Percentiles rank a stretch among this genome's conserved stretches.
Conservation (phyloP, 2,113 vertebrate species). For the Meriones unguiculatus region DNA sequence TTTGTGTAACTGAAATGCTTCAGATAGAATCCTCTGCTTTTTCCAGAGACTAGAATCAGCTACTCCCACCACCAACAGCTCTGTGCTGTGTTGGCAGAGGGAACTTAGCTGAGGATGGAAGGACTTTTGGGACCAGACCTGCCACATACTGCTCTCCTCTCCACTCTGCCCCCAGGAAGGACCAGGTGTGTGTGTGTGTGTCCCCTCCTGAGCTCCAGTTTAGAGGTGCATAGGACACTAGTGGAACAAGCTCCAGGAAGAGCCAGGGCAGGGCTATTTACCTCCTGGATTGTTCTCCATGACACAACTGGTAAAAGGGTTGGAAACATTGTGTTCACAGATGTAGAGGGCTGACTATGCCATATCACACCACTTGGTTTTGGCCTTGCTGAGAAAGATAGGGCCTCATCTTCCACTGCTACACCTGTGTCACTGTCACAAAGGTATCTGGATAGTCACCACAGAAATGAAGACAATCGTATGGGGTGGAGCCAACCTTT, state of each 20-base stretch:
- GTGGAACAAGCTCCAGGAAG: neutral
- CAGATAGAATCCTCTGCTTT: neutral
- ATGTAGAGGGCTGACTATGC: neutral
- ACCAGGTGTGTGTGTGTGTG: neutral
- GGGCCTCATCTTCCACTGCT: neutral
- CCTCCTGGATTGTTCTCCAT: neutral
- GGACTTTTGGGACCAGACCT: neutral
- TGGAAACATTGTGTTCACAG: neutral
- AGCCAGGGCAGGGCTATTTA: no score
- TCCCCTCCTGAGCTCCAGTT: neutral
- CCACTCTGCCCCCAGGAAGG: neutral
- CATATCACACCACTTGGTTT: neutral
- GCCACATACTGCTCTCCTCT: neutral
- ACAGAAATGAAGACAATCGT: neutral
- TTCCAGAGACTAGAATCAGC: neutral
- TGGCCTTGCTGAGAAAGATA: neutral
- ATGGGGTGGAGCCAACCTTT: neutral
- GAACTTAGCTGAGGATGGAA: neutral
- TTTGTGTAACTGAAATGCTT: neutral
- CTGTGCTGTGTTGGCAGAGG: neutral
- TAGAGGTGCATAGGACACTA: neutral
- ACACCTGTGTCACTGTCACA: neutral
- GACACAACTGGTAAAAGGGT: neutral
- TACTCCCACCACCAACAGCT: neutral
- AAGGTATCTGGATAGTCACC: neutral